Conservation (phyloP, 2,888 invertebrate genomes). For the Dilophus febrilis region DNA sequence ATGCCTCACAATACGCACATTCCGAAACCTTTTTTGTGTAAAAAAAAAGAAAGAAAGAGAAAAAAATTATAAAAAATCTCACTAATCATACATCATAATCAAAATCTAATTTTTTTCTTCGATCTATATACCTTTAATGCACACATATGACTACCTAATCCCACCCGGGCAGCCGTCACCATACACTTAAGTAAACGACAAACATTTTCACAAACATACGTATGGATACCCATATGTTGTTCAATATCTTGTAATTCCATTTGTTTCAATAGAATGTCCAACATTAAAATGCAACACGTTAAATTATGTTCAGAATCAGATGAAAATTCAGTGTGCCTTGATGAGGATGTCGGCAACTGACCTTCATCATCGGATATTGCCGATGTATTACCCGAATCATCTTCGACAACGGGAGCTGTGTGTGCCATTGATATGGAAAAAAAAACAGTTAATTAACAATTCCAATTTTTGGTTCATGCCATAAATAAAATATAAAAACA, state of each 20-base stretch:
- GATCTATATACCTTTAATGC: constrained; percentile 26
- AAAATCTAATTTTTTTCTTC: background rate
- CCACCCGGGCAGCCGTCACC: constrained; percentile 56
- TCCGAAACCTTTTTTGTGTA: constrained; percentile 33
- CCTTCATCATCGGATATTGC: constrained; percentile 52
- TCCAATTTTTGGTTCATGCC: constrained; percentile 2
- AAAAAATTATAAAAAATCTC: no score
- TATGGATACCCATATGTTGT: constrained; percentile 60
- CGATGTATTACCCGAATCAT: constrained; percentile 48
- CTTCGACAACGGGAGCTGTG: constrained; percentile 46
- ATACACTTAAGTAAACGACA: constrained; percentile 57
- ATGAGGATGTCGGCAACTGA: constrained; percentile 36
- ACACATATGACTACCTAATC: constrained; percentile 41
- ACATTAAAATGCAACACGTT: constrained; percentile 91
- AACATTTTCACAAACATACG: constrained; percentile 55
- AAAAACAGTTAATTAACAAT: background rate
- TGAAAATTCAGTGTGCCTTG: constrained; percentile 48
- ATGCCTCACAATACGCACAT: constrained; percentile 84
- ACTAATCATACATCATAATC: background rate
- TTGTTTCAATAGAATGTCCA: constrained; percentile 90
- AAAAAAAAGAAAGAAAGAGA: background rate
- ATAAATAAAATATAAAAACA: background rate
- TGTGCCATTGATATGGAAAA: constrained; percentile 1
- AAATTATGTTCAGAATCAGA: constrained; percentile 59
- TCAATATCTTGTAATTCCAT: constrained; percentile 77